Base-by-base conservation (phyloP, 2,888 invertebrate genomes). In the Siphlonurus alternatus region DNA sequence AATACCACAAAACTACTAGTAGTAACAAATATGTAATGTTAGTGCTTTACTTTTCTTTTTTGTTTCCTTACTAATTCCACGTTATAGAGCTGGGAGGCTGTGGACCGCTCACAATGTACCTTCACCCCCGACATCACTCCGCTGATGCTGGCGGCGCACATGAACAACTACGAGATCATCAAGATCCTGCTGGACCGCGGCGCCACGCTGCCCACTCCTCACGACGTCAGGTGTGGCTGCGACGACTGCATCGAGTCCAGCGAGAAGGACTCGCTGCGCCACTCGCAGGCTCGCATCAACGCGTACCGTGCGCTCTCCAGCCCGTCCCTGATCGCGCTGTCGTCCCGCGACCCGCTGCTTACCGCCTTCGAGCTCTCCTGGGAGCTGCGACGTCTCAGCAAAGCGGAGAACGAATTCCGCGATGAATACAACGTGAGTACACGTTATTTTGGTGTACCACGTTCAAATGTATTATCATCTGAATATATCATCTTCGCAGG, bases 51-150 rank as follows among this genome's bases (percentile, higher is more conserved):
- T 15, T 38, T 38, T 38, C 38, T 38, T 38, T 38, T n/a, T n/a
- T n/a, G n/a, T n/a, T n/a, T n/a, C n/a, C n/a, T n/a, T n/a, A n/a
- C n/a, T n/a, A n/a, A n/a, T 38, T 10, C 15, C 15, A n/a, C 1
- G 15, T 70, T 73, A 20, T 70, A 86, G 91, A 92, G 90, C 75
- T 92, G 92, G 92, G 91, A 92, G 74, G 83, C 85, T 19, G 85
- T 89, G 22, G 89, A 92, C 72, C 76, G 85, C 51, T 81, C 87
- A 38, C 85, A 87, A 61, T 88, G 91, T 0, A 88, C 89, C 62
- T 94, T 96, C 78, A 96, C 96, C 0, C 85, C 91, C 0, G 97
- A 97, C 75, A 93, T 97, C 73, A 97, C 97, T 2, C 96, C 97
- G 0, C 81, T 97, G 63, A 93, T 95, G 73, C 80, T 97, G 69